Evolutionary conservation across 2,888 invertebrate genomes (phyloP), one percentile per base, ranked within the genome.

Genomic region (Serripes groenlandicus): DNA sequence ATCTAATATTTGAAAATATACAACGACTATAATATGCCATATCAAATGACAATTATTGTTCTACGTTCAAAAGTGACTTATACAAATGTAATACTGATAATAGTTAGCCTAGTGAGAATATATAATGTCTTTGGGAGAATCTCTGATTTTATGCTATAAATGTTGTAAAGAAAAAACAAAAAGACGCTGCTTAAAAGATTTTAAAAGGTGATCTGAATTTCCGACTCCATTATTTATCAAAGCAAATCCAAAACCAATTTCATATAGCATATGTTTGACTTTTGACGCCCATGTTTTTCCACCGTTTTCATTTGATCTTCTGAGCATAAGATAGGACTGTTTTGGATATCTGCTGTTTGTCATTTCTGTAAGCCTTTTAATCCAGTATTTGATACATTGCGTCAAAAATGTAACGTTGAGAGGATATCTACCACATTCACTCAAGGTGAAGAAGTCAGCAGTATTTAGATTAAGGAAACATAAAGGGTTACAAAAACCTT

Each of bases 281-380:
- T 42, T 28, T 9, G 37, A 62, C 34, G 70, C 76, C 76, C 76
- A 76, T 26, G 76, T 70, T 30, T 42, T 37, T 66, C 76, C 70
- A 21, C 58, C 58, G n/a, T 15, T 56, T n/a, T 60, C 60, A 30
- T 70, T 60, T n/a, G 58, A 42, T 58, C 18, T 3, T 58, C 56
- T 60, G 37, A 78, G 64, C 58, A 72, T 11, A 15, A 30, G 28
- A 73, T 78, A 73, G 37, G 73, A 66, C 1, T 66, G 54, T 66
- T 68, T 78, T 21, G 77, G 77, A 32, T 72, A 78, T 32, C 77
- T 26, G n/a, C 2, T 34, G 9, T 9, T 9, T 54, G 54, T 5
- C 9, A 28, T 28, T 62, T 54, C 11, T n/a, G 54, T 54, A 54
- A 54, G 54, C n/a, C n/a, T n/a, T 54, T 54, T 54, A n/a, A 54